These are phyloP conservation scores for Scortum barcoo DNA, from an alignment of 2,113 vertebrate genomes.

Conservation along the genomic window DNA sequence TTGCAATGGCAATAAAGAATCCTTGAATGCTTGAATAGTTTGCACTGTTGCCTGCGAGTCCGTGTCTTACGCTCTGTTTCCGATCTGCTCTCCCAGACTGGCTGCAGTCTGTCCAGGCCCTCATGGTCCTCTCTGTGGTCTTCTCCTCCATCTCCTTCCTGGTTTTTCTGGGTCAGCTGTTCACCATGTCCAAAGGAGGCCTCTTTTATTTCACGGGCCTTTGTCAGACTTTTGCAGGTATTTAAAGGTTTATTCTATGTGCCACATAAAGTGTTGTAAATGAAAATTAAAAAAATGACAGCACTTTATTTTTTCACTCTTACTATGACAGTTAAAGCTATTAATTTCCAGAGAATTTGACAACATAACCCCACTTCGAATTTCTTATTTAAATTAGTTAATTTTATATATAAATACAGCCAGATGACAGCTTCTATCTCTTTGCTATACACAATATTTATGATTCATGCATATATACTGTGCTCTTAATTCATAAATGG, in stretches of 20 bases:
- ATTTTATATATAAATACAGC: background rate
- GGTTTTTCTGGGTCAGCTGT: constrained; percentile 90
- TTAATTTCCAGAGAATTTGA: background rate
- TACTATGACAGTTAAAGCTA: background rate
- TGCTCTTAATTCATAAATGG: background rate
- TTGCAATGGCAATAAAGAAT: no score
- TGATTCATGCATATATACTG: background rate
- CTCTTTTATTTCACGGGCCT: constrained; percentile 92
- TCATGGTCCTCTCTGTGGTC: constrained; percentile 90
- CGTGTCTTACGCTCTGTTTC: background rate
- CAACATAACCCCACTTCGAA: background rate
- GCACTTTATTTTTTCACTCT: no score
- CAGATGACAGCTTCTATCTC: background rate
- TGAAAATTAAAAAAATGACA: background rate
- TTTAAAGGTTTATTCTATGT: background rate
- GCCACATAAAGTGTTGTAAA: background rate
- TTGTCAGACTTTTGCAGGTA: constrained; percentile 90
- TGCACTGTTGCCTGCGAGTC: background rate
- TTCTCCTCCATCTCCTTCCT: constrained; percentile 91
- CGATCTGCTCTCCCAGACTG: constrained; percentile 80
- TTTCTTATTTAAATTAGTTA: background rate
- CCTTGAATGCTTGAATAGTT: no score
- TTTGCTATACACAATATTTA: background rate
- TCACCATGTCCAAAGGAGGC: constrained; percentile 85
- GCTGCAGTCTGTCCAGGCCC: constrained; percentile 90